A percentile compares a stretch with the other conserved stretches of the same genome.
These are phyloP conservation scores for Nyctibius bracteatus DNA, from an alignment of 2,113 vertebrate species.

Conservation along the genomic window DNA sequence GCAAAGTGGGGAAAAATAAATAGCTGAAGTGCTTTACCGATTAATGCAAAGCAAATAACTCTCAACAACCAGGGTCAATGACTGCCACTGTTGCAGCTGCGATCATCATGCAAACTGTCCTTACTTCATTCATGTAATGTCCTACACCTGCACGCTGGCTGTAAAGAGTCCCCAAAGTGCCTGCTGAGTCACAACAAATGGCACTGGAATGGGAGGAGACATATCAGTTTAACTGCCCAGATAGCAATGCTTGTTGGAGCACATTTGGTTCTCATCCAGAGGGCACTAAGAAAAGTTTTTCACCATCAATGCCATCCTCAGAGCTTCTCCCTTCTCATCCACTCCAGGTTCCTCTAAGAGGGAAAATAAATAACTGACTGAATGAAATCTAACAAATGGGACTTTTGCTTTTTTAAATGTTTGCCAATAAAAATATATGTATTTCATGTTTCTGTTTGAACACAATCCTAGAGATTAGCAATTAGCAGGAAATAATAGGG, in stretches of 20 bases:
- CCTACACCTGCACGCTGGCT: constrained; percentile 26
- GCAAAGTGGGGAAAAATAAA: constrained; percentile 45
- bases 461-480: constrained; percentile 2
- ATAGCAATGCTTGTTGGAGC: not conserved
- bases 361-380: not conserved
- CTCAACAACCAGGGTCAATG: constrained; percentile 42
- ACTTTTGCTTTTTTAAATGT: not conserved
- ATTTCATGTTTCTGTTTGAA: not conserved
- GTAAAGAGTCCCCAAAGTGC: constrained; percentile 14
- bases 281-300: not conserved
- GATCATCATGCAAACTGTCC: constrained; percentile 6
- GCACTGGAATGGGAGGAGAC: not conserved
- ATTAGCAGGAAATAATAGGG: constrained; percentile 7
- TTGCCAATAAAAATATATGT: constrained; percentile 1
- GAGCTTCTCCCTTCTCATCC: not conserved
- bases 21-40: constrained; percentile 23
- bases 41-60: constrained; percentile 55
- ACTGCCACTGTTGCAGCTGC: constrained; percentile 40
- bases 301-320: not conserved
- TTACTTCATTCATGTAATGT: constrained; percentile 25
- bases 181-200: constrained; percentile 29
- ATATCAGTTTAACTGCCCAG: not conserved
- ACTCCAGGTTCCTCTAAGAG: not conserved
- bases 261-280: constrained; percentile 1
- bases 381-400: not conserved